Percentiles rank a stretch among this genome's conserved stretches.
These are phyloP conservation scores for Cataglyphis hispanica DNA, from an alignment of 1,140 invertebrate genomes.

Conservation along the genomic window DNA sequence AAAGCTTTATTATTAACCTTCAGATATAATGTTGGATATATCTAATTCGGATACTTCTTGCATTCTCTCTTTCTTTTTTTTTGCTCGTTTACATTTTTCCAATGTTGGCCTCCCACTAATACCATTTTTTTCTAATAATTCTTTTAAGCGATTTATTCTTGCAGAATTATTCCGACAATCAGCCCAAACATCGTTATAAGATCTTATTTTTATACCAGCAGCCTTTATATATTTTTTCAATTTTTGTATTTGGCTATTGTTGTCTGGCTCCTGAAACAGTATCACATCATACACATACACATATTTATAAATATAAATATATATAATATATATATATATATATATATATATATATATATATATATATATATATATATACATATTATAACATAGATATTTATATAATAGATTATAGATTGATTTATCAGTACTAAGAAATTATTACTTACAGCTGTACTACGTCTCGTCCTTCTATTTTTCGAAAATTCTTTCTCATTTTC, in stretches of 20 bases:
- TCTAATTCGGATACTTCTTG: conserved; percentile 78
- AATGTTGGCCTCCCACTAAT: conserved; percentile 78
- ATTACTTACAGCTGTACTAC: conserved; percentile 51
- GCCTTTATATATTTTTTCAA: conserved; percentile 79
- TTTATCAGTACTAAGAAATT: neutral
- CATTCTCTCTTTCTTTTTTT: conserved; percentile 73
- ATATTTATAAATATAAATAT: too few relatives aligned
- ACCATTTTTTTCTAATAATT: conserved; percentile 80
- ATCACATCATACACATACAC: neutral
- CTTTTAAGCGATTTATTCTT: conserved; percentile 74
- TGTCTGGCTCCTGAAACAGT: conserved; percentile 55
- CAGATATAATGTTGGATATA: conserved; percentile 77
- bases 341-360: too few relatives aligned
- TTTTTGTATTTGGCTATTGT: conserved; percentile 71
- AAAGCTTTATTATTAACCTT: conserved; percentile 74
- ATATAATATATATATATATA: too few relatives aligned
- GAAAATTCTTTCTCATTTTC: conserved; percentile 34
- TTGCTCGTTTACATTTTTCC: conserved; percentile 81
- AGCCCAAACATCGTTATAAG: conserved; percentile 78
- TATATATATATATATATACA: too few relatives aligned
- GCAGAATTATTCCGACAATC: conserved; percentile 77
- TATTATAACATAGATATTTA: neutral
- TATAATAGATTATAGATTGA: neutral
- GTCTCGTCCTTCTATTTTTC: conserved; percentile 65
- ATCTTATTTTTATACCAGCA: conserved; percentile 79